Conservation (phyloP, 2,888 invertebrate species). For the Limenitis arthemis region DNA sequence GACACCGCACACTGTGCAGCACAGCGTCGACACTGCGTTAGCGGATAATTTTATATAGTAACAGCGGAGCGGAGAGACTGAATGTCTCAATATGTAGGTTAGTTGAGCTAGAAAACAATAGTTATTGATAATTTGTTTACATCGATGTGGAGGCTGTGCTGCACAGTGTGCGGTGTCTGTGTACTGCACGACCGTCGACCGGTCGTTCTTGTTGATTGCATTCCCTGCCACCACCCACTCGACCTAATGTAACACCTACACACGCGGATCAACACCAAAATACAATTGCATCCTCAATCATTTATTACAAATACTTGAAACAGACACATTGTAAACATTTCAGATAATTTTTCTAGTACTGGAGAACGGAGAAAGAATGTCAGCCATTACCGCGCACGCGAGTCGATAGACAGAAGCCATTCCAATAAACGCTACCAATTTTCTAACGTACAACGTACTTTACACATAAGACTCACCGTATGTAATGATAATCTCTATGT, state of each 20-base stretch:
- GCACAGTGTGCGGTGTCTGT: slow-evolving; percentile 3
- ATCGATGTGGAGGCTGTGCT: too few species aligned
- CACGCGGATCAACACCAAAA: slow-evolving; percentile 35
- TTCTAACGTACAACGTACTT: slow-evolving; percentile 27
- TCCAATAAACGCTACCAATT: slow-evolving; percentile 57
- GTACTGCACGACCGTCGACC: slow-evolving; percentile 27
- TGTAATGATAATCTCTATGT: slow-evolving; percentile 44
- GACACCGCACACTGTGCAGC: slow-evolving; percentile 11
- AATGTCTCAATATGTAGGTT: too few species aligned
- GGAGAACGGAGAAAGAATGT: slow-evolving; percentile 52
- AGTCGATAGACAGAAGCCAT: slow-evolving; percentile 70
- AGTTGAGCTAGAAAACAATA: too few species aligned
- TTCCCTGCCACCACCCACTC: slow-evolving; percentile 45
- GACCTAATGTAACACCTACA: slow-evolving; percentile 46
- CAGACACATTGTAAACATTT: slow-evolving; percentile 6
- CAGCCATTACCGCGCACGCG: slow-evolving; percentile 70
- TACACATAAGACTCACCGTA: slow-evolving; percentile 48
- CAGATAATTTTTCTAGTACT: slow-evolving; percentile 33
- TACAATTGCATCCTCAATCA: slow-evolving; percentile 13
- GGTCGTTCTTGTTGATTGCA: slow-evolving; percentile 46
- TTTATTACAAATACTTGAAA: slow-evolving; percentile 15
- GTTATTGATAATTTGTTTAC: too few species aligned
- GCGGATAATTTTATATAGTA: too few species aligned
- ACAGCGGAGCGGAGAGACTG: too few species aligned
- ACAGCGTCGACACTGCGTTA: too few species aligned